A percentile compares a stretch with the other conserved stretches of the same genome.
phyloP scores from a whole-genome alignment of 2,797 vertebrate genomes.

The Chrosomus eos region DNA sequence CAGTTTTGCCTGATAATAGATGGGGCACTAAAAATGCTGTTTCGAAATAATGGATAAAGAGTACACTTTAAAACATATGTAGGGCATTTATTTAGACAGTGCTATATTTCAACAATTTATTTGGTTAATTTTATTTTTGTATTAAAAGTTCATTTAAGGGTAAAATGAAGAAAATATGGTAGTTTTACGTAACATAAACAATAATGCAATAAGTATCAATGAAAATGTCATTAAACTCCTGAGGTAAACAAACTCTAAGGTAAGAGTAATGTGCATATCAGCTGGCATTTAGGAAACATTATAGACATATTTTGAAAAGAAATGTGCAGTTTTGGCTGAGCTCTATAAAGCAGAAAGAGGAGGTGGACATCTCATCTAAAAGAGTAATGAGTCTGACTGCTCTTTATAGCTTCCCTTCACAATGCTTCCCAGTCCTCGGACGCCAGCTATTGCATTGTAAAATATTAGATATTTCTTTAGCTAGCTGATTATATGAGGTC shows the following conservation, averaged over 20 bases:
- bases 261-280: constrained; percentile 29
- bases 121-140: constrained; percentile 30
- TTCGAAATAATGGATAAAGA: constrained; percentile 16
- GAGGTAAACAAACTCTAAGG: background rate
- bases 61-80: constrained; percentile 10
- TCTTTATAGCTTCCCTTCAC: constrained; percentile 49
- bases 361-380: constrained; percentile 63
- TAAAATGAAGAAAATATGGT: constrained; percentile 13
- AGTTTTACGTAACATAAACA: constrained; percentile 23
- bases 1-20: constrained; percentile 30
- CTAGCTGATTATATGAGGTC: background rate
- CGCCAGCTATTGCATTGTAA: constrained; percentile 10
- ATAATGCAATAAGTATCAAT: background rate
- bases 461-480: background rate
- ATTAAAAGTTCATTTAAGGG: constrained; percentile 39
- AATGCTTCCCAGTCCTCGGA: constrained; percentile 48
- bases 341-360: constrained; percentile 50
- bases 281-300: constrained; percentile 24
- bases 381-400: constrained; percentile 57
- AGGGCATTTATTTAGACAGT: constrained; percentile 42
- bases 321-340: constrained; percentile 41
- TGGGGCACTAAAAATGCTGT: constrained; percentile 35
- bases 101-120: constrained; percentile 38
- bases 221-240: background rate
- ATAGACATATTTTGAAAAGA: background rate